Conservation (phyloP, 2,797 vertebrate genomes). For the Phrynocephalus vlangalii region DNA sequence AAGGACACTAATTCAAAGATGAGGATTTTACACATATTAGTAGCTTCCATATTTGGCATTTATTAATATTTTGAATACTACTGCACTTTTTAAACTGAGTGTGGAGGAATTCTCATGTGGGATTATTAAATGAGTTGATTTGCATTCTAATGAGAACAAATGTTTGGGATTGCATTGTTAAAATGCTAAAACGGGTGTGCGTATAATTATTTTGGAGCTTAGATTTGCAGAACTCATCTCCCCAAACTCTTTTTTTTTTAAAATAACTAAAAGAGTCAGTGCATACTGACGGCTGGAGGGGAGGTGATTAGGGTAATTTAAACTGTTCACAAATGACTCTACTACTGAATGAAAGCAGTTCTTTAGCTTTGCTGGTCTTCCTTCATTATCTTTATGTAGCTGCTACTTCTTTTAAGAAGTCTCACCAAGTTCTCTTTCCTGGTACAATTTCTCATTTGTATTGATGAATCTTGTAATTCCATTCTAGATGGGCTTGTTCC, state of each 20-base stretch:
- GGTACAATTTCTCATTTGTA: conserved; percentile 87
- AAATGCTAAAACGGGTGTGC: conserved; percentile 85
- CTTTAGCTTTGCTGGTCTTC: conserved; percentile 78
- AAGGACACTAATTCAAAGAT: too few relatives aligned
- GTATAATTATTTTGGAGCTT: conserved; percentile 89
- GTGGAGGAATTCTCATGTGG: conserved; percentile 86
- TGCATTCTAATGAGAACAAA: conserved; percentile 91
- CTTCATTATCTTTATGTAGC: conserved; percentile 82
- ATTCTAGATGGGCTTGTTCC: conserved; percentile 85
- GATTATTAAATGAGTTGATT: conserved; percentile 88
- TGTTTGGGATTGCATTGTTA: conserved; percentile 88
- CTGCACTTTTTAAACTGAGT: conserved; percentile 82
- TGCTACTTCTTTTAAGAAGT: conserved; percentile 78
- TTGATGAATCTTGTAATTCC: conserved; percentile 92
- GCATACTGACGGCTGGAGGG: conserved; percentile 81
- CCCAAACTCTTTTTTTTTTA: conserved; percentile 75
- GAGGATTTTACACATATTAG: conserved; percentile 21
- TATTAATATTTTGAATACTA: conserved; percentile 88
- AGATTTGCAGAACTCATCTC: conserved; percentile 85
- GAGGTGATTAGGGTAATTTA: conserved; percentile 86
- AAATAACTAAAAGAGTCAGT: conserved; percentile 83
- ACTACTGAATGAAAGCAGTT: conserved; percentile 79
- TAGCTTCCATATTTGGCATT: conserved; percentile 78
- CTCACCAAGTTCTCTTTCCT: conserved; percentile 81
- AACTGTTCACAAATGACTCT: conserved; percentile 85